Percentiles rank a stretch among this genome's conserved stretches.
Evolutionary conservation across 2,113 vertebrate species (phyloP).

Genomic region (Genyomyrus donnyi): DNA sequence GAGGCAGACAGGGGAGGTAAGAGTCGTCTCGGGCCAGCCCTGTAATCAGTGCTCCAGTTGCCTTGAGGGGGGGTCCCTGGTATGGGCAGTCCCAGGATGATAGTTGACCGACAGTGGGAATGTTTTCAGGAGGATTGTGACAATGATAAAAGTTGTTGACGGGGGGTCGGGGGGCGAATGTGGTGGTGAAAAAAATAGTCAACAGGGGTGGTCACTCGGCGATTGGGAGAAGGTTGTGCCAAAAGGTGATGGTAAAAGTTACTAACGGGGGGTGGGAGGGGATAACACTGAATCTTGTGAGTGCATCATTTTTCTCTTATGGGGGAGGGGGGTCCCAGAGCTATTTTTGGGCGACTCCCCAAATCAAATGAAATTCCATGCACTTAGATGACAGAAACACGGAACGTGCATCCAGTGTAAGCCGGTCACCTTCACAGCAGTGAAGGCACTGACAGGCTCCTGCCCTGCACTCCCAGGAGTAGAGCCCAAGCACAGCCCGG

Average conservation of each 20-base stretch:
- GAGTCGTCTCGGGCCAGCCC: slow-evolving; percentile 12
- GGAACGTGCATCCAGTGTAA: neutral
- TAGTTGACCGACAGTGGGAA: neutral
- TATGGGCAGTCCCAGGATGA: neutral
- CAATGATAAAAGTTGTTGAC: too few relatives aligned
- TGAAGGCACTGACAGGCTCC: neutral
- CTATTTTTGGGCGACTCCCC: neutral
- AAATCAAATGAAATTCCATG: neutral
- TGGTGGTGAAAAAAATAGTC: neutral
- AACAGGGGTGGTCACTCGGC: too few relatives aligned
- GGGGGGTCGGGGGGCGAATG: too few relatives aligned
- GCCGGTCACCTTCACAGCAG: neutral
- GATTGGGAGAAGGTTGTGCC: neutral
- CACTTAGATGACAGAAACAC: neutral
- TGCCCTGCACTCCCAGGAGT: neutral
- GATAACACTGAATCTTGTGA: neutral
- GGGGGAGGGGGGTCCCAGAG: neutral
- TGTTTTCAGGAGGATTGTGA: neutral
- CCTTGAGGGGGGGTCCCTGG: neutral
- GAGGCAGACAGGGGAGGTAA: slow-evolving; percentile 73
- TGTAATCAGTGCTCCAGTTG: neutral
- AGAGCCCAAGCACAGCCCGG: neutral
- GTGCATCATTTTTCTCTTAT: neutral
- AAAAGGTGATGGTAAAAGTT: neutral
- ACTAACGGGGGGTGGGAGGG: neutral